A percentile compares a stretch with the other conserved stretches of the same genome.
Evolutionary conservation across 2,888 invertebrate species (phyloP).

Genomic region (Conops quadrifasciatus): DNA sequence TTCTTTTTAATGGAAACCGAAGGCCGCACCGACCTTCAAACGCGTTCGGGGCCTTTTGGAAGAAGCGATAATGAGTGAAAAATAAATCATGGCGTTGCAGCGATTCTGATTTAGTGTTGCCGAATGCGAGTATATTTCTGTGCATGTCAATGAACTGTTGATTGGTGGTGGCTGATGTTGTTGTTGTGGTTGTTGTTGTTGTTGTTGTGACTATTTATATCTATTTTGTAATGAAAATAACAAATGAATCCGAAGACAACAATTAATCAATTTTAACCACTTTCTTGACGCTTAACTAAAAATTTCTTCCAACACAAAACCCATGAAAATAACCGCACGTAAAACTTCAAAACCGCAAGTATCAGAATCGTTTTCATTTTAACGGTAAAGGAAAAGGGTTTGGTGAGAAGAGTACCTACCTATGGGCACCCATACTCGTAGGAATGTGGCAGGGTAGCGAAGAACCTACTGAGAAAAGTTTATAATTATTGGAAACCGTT

Average conservation of each 20-base stretch:
- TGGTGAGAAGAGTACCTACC: not conserved
- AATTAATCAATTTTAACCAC: too few species aligned
- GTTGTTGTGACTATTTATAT: not conserved
- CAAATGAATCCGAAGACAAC: not conserved
- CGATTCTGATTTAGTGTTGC: not conserved
- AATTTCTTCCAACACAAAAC: too few species aligned
- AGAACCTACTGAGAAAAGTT: too few species aligned
- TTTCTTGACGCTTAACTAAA: too few species aligned
- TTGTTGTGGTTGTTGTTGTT: not conserved
- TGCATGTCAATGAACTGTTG: not conserved
- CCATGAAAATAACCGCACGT: too few species aligned
- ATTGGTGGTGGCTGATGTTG: too few species aligned
- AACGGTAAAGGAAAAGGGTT: too few species aligned
- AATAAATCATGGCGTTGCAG: not conserved
- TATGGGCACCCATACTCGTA: not conserved
- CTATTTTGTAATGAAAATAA: not conserved
- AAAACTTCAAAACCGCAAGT: too few species aligned
- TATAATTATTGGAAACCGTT: too few species aligned
- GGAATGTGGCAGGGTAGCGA: not conserved
- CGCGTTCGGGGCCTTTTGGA: not conserved
- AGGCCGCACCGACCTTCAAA: not conserved
- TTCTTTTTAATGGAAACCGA: not conserved
- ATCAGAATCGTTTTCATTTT: too few species aligned
- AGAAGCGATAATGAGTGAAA: constrained; percentile 11
- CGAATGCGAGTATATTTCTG: too few species aligned